Percentiles rank a stretch among this genome's conserved stretches.
These are phyloP conservation scores for Cebidichthys violaceus DNA, from an alignment of 2,113 vertebrate species.

Conservation along the genomic window DNA sequence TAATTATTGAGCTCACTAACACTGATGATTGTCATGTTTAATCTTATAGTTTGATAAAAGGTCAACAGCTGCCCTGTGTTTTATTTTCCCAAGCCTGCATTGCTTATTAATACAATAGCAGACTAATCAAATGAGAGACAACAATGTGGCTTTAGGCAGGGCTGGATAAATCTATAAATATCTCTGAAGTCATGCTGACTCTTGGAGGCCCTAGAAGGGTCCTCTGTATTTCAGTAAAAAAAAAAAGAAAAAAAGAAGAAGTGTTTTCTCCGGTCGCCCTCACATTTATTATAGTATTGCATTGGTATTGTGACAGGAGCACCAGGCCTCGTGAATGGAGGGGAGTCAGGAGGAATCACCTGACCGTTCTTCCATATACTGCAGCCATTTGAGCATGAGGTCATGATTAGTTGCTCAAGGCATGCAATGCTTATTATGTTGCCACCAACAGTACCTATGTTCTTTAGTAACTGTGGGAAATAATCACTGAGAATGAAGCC, in stretches of 20 bases:
- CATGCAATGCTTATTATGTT: conserved; percentile 1
- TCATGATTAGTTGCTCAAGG: not conserved
- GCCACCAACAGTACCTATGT: not conserved
- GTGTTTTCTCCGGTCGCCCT: conserved; percentile 13
- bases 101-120: conserved; percentile 71
- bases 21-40: conserved; percentile 33
- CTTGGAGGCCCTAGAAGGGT: conserved; percentile 52
- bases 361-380: conserved; percentile 1
- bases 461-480: conserved; percentile 1
- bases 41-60: conserved; percentile 40
- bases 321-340: not conserved
- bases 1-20: not conserved
- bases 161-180: conserved; percentile 73
- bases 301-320: not conserved
- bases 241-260: conserved; percentile 19
- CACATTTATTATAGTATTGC: not conserved
- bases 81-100: conserved; percentile 12
- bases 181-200: conserved; percentile 59
- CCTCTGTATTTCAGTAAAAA: conserved; percentile 16
- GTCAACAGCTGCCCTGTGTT: conserved; percentile 25
- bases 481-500: not conserved
- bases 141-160: conserved; percentile 74
- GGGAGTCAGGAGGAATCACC: conserved; percentile 16
- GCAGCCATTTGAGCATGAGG: not conserved
- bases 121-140: conserved; percentile 76